Evolutionary conservation across 2,797 vertebrate species (phyloP), one percentile per base, ranked within the genome.

Genomic region (Phaenicophaeus curvirostris): DNA sequence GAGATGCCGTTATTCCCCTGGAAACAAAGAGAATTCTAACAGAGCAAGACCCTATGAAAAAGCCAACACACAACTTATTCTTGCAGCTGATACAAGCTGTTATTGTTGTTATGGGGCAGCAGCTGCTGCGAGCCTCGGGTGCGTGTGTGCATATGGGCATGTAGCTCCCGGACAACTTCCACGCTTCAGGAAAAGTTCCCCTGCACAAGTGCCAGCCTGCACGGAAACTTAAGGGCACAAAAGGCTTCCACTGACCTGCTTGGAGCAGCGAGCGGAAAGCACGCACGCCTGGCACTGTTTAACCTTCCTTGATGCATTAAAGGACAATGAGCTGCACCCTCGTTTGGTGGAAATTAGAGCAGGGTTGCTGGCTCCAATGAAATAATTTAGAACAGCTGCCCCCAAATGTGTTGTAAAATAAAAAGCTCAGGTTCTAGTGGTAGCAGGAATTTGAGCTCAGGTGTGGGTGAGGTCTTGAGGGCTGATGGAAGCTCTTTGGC

Each of bases 241-340:
- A 9, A 48, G 39, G n/a, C 46, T 71, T 17, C 33, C 4, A 12
- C 5, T 0, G 6, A 24, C 30, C 84, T 8, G 42, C 25, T 11
- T 3, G 18, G 15, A 53, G 3, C 3, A n/a, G 37, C 50, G 8
- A 35, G 50, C 35, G 18, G 59, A 15, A 44, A 33, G 21, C 77
- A 37, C 3, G 0, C 2, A 11, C 4, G 0, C n/a, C 2, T 0
- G 4, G 46, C 44, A 23, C 8, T 0, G 2, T 4, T 20, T 5
- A 15, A 25, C 25, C 51, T 19, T 7, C 51, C 33, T 6, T 3
- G 5, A 9, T 9, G 16, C 13, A 4, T 0, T 7, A 0, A n/a
- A 42, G 11, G 2, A 13, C 1, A 0, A 19, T 0, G 9, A 53
- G 48, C 48, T n/a, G 5, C 1, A 13, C 24, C 18, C 69, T 17